Evolutionary conservation across 2,888 invertebrate species (phyloP).

Genomic region (Acrobasis consociella): DNA sequence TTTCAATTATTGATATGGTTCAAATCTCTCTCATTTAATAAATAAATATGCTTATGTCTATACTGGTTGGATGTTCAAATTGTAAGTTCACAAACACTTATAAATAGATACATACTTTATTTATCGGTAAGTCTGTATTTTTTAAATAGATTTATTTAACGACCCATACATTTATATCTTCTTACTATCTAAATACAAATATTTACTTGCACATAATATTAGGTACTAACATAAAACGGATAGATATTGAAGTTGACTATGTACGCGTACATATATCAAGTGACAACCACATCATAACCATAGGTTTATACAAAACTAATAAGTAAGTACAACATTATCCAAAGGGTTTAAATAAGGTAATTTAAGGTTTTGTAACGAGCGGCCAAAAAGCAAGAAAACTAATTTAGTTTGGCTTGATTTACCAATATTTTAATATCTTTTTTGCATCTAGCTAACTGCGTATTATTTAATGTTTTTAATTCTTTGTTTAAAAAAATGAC

Average conservation of each 20-base stretch:
- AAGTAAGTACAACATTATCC: constrained; percentile 7
- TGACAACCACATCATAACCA: not conserved
- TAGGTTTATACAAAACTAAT: constrained; percentile 10
- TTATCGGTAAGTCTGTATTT: no score
- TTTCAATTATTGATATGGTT: not conserved
- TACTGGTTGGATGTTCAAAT: not conserved
- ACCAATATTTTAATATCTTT: no score
- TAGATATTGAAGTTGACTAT: not conserved
- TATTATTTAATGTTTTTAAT: no score
- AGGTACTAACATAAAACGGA: not conserved
- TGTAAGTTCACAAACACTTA: not conserved
- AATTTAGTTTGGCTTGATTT: no score
- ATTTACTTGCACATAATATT: not conserved
- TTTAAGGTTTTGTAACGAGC: not conserved
- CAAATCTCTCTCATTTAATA: not conserved
- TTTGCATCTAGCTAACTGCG: no score
- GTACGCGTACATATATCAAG: not conserved
- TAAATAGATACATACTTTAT: no score
- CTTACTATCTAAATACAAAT: not conserved
- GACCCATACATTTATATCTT: no score
- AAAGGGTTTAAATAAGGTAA: not conserved
- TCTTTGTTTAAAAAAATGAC: no score
- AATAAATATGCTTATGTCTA: not conserved
- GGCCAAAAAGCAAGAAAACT: not conserved
- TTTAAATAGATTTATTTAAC: no score